Evolutionary conservation across 2,113 vertebrate species (phyloP).

Genomic region (Myanophis thanlyinensis): DNA sequence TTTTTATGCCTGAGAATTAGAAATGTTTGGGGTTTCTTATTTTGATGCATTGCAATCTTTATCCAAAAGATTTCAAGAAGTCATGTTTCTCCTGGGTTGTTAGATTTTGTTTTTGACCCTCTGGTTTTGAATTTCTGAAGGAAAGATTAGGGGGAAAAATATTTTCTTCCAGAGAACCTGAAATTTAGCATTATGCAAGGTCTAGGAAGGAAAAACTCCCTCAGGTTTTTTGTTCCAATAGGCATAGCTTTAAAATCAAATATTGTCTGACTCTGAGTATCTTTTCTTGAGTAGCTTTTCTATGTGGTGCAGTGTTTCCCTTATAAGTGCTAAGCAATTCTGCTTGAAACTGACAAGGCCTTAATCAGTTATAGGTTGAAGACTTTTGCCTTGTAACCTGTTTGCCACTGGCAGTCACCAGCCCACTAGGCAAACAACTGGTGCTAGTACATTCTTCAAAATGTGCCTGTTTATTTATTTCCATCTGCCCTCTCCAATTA

Average conservation of each 20-base stretch:
- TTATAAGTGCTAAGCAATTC: background rate
- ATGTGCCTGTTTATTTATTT: background rate
- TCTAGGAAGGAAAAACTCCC: background rate
- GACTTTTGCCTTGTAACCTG: background rate
- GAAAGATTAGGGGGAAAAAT: background rate
- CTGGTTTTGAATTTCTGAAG: background rate
- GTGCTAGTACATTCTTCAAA: background rate
- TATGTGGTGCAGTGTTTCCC: background rate
- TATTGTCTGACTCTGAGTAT: background rate
- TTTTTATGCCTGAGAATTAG: background rate
- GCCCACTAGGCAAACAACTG: background rate
- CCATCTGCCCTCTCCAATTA: background rate
- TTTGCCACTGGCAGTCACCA: background rate
- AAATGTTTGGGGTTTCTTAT: background rate
- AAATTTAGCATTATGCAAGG: background rate
- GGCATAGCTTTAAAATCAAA: background rate
- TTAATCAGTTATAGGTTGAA: background rate
- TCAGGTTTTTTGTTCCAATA: background rate
- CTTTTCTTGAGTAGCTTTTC: background rate
- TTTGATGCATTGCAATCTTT: background rate
- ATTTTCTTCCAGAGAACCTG: background rate
- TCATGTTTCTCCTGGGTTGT: background rate
- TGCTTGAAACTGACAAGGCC: background rate
- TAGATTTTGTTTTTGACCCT: background rate
- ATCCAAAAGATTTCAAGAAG: background rate